Evolutionary conservation across 2,113 vertebrate genomes (phyloP), one percentile per base, ranked within the genome.

Genomic region (Patagioenas fasciata): DNA sequence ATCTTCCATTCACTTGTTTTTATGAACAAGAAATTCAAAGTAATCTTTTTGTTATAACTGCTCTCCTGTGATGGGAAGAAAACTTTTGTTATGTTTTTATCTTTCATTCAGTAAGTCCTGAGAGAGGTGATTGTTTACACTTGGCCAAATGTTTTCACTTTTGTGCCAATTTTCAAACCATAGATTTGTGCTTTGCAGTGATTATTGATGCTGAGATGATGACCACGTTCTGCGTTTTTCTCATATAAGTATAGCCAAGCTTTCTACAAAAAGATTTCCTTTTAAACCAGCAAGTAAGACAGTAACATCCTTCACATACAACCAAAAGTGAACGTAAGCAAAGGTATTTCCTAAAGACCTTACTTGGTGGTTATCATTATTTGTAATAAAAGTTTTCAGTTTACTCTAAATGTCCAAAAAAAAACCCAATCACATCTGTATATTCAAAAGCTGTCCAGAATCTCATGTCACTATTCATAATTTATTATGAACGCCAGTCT

Each of bases 121-220:
- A 20, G 80, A 91, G 89, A 92, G 70, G 31, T 15, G 54, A 75
- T 23, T 77, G 61, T 91, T 94, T 94, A 81, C 70, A 79, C 70
- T 89, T 75, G 73, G 89, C 80, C 86, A 96, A 95, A 79, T 40
- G 48, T 89, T 85, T 91, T 48, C 62, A 62, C 17, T 77, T 92
- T 88, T 72, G 40, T 91, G 89, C 66, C 91, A 73, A 11, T 82
- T 95, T 88, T 54, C 82, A 94, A 93, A 57, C 20, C 66, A 84
- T 3, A 0, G 77, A n/a, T 85, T 89, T 89, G 44, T 36, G 81
- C 53, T 82, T 80, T 2, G 2, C 62, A 69, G 61, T 6, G 24
- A 89, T 65, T 88, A 87, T 25, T 6, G 0, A 5, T 57, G 40
- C 80, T 57, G 36, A 91, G 23, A 66, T 38, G 62, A 79, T 36